phyloP scores from a whole-genome alignment of 1,140 invertebrate species.

The Melanaphis sacchari region DNA sequence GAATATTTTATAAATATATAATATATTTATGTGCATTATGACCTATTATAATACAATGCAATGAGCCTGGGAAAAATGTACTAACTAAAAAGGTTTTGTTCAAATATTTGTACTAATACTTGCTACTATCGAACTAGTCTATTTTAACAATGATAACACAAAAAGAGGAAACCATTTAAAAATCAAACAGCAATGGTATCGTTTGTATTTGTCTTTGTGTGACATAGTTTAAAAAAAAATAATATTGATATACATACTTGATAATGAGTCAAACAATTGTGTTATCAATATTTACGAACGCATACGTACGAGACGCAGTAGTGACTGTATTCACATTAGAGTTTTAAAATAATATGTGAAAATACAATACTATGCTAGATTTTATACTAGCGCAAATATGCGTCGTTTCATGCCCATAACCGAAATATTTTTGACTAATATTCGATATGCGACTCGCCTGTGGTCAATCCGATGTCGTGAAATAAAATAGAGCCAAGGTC shows the following conservation, averaged over 20 bases:
- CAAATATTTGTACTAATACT: conserved; percentile 15
- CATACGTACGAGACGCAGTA: not conserved
- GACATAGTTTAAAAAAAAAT: not conserved
- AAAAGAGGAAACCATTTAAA: not conserved
- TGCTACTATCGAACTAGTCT: not conserved
- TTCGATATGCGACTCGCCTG: not conserved
- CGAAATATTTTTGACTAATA: not conserved
- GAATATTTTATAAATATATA: no score
- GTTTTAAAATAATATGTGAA: not conserved
- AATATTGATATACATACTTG: not conserved
- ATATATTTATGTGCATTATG: not conserved
- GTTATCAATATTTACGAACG: not conserved
- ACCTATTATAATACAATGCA: not conserved
- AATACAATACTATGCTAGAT: not conserved
- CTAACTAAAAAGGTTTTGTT: not conserved
- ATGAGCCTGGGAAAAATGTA: not conserved
- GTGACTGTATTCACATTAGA: not conserved
- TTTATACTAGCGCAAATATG: not conserved
- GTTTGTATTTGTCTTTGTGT: not conserved
- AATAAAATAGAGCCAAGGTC: not conserved
- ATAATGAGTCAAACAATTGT: not conserved
- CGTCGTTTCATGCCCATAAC: not conserved
- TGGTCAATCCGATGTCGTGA: not conserved
- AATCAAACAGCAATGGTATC: not conserved
- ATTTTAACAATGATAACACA: conserved; percentile 16